Conservation (phyloP, 2,888 invertebrate genomes). For the Lasioglossum leucozonium region DNA sequence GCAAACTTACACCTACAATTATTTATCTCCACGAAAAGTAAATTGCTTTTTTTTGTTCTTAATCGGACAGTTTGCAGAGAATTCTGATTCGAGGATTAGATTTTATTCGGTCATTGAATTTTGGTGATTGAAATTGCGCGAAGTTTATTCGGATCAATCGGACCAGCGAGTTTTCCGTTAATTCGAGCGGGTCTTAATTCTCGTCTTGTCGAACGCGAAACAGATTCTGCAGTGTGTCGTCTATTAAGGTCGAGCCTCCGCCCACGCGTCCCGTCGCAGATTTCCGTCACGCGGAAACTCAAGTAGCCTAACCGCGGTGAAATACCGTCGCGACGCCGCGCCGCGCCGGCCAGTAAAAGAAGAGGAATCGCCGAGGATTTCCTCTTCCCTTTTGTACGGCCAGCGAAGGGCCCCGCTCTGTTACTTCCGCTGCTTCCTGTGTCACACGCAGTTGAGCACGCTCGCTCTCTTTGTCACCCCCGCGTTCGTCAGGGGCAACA, state of each 20-base stretch:
- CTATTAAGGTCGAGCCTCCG: conserved; percentile 62
- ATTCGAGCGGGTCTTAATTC: background rate
- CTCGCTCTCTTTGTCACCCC: conserved; percentile 78
- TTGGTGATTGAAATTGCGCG: too few species aligned
- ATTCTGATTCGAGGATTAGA: too few species aligned
- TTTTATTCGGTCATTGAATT: too few species aligned
- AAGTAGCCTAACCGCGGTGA: conserved; percentile 19
- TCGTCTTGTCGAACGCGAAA: background rate
- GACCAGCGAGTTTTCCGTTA: background rate
- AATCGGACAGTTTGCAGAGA: too few species aligned
- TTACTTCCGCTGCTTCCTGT: conserved; percentile 82
- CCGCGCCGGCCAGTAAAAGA: conserved; percentile 45
- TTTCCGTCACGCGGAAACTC: conserved; percentile 58
- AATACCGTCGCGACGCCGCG: conserved; percentile 10
- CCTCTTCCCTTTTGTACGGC: conserved; percentile 38
- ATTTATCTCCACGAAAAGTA: too few species aligned
- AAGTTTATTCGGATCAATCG: too few species aligned
- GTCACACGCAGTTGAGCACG: conserved; percentile 85
- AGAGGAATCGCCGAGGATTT: conserved; percentile 35
- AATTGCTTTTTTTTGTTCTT: too few species aligned
- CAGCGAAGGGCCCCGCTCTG: conserved; percentile 25
- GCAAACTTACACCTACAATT: background rate
- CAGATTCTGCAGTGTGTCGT: conserved; percentile 32
- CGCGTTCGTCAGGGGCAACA: conserved; percentile 10
- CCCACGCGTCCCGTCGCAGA: conserved; percentile 40